Percentiles rank a stretch among this genome's conserved stretches.
Conservation (phyloP, 2,797 vertebrate species). For the Simalia tracyae region DNA sequence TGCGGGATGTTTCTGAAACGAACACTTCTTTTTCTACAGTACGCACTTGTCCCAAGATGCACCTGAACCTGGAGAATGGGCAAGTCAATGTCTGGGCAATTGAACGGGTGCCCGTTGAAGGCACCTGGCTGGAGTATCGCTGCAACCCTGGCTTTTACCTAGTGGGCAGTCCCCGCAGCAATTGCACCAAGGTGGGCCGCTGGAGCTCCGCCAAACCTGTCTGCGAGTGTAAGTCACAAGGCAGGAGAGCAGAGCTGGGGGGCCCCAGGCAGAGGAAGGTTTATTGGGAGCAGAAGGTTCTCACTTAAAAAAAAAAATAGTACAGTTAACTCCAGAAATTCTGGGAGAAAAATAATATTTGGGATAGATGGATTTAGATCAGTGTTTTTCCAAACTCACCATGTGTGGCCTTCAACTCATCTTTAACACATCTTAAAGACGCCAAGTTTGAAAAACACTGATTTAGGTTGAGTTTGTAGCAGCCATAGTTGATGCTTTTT, state of each 20-base stretch:
- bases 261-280: background rate
- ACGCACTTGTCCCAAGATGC: slow-evolving; percentile 84
- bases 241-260: background rate
- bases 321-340: background rate
- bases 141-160: slow-evolving; percentile 88
- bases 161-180: slow-evolving; percentile 83
- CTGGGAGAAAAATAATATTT: background rate
- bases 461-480: background rate
- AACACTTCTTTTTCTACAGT: slow-evolving; percentile 70
- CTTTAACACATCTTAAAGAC: background rate
- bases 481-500: background rate
- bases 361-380: background rate
- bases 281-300: background rate
- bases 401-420: background rate
- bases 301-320: too few relatives aligned
- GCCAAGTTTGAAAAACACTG: background rate
- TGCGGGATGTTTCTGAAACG: background rate
- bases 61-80: slow-evolving; percentile 90
- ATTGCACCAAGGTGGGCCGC: slow-evolving; percentile 89
- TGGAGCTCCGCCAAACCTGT: slow-evolving; percentile 89
- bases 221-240: slow-evolving; percentile 83
- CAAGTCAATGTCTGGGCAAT: slow-evolving; percentile 75
- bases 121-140: slow-evolving; percentile 84
- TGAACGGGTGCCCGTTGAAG: slow-evolving; percentile 84
- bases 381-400: background rate